A percentile compares a stretch with the other conserved stretches of the same genome.
Evolutionary conservation across 2,797 vertebrate genomes (phyloP).

Genomic region (Emydoidea blandingii): DNA sequence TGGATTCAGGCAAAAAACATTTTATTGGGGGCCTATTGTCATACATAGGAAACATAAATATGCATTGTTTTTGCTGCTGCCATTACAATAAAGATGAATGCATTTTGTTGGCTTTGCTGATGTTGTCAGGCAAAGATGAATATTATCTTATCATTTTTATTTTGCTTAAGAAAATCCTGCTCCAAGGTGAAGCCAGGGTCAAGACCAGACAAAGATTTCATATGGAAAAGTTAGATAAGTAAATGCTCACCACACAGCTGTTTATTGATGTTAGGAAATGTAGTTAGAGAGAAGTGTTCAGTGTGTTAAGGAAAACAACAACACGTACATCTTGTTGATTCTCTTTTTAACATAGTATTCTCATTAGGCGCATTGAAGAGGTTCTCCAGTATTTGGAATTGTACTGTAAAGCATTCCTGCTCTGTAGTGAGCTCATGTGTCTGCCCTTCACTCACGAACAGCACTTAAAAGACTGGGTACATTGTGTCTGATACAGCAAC

Average conservation of each 20-base stretch:
- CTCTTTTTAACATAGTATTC: constrained; percentile 14
- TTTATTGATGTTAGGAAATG: constrained; percentile 28
- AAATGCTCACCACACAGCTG: background rate
- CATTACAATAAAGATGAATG: constrained; percentile 17
- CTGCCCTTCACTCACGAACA: constrained; percentile 34
- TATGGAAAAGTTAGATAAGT: constrained; percentile 51
- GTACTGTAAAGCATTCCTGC: background rate
- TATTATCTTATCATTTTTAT: constrained; percentile 45
- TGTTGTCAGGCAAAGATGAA: constrained; percentile 8
- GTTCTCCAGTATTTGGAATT: constrained; percentile 14
- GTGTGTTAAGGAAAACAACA: constrained; percentile 30
- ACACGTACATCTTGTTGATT: background rate
- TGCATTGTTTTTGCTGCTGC: constrained; percentile 28
- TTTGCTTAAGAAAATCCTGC: constrained; percentile 51
- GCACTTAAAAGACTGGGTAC: constrained; percentile 28
- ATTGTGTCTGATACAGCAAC: constrained; percentile 58
- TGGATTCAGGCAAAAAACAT: background rate
- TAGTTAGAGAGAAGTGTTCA: background rate
- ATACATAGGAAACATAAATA: background rate
- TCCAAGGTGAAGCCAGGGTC: constrained; percentile 30
- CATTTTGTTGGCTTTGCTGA: background rate
- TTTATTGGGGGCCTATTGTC: background rate
- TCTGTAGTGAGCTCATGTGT: background rate
- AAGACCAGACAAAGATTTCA: constrained; percentile 53
- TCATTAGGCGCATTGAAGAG: background rate